These are phyloP conservation scores for Campoletis raptor DNA, from an alignment of 2,888 invertebrate genomes.

Conservation along the genomic window DNA sequence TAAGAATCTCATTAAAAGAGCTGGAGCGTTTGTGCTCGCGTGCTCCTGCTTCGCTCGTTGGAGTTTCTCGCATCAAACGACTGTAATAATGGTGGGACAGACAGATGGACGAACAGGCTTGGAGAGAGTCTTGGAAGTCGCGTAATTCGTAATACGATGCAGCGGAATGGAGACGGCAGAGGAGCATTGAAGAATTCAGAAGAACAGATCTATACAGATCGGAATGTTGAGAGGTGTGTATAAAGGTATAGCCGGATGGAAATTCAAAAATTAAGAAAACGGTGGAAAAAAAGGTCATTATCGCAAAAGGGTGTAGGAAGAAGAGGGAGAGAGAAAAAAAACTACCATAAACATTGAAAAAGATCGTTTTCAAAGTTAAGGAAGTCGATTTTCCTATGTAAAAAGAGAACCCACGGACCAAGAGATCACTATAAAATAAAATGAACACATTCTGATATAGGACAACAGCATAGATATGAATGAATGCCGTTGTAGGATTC, in stretches of 20 bases:
- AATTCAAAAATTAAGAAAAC: constrained; percentile 30
- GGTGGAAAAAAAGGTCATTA: constrained; percentile 15
- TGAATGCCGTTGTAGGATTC: constrained; percentile 75
- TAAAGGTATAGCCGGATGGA: constrained; percentile 6
- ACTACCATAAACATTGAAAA: constrained; percentile 36
- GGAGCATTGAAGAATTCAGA: constrained; percentile 43
- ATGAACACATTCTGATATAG: constrained; percentile 72
- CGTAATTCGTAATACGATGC: constrained; percentile 69
- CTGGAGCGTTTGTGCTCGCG: constrained; percentile 51
- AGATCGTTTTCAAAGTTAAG: constrained; percentile 55
- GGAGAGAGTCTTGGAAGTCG: constrained; percentile 52
- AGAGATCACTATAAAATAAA: constrained; percentile 69
- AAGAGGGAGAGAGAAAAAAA: not conserved
- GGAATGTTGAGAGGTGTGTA: constrained; percentile 53
- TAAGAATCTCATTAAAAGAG: constrained; percentile 73
- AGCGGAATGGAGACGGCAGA: constrained; percentile 35
- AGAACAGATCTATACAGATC: constrained; percentile 63
- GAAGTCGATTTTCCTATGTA: constrained; percentile 38
- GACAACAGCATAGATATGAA: constrained; percentile 71
- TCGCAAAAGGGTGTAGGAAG: constrained; percentile 38
- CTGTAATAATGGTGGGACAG: constrained; percentile 40
- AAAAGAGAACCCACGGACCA: constrained; percentile 20
- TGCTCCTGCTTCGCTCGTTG: constrained; percentile 34
- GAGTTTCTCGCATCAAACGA: constrained; percentile 55
- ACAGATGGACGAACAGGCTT: constrained; percentile 42